Evolutionary conservation across 2,888 invertebrate species (phyloP), one percentile per base, ranked within the genome.

Genomic region (Cataglyphis altisquamis): DNA sequence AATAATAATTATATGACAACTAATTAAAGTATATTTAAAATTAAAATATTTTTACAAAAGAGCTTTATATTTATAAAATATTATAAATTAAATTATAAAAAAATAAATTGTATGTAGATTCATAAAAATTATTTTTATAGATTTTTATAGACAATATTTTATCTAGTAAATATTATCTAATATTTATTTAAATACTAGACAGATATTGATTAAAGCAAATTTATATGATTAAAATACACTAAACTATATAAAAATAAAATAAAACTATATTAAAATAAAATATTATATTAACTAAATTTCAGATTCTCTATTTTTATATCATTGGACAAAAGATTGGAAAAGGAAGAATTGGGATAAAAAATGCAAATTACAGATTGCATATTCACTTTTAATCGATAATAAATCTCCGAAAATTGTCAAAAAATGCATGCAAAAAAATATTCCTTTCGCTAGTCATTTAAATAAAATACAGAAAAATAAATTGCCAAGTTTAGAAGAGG

Each of bases 331-430:
- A 25, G 48, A 57, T 18, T 94, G 87, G 92, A 94, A 84, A 86
- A 96, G 91, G 83, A 96, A 95, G 94, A 96, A 96, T 89, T 97
- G 97, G 96, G 96, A 95, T 86, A 95, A 96, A 80, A 96, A 96
- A 67, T 96, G 96, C 91, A 96, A 96, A 92, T 93, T 97, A 73
- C 96, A 96, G 93, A 95, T 97, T 21, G 96, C 96, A 41, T 97
- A 96, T 93, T 96, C 92, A 9, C 25, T 83, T 8, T 80, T 75
- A 60, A 84, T 10, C 18, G 82, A 70, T 8, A 21, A 63, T 10
- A 68, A 83, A 9, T 41, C 64, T 15, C 8, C 52, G 41, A 62
- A 68, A 70, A 5, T 12, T 10, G 3, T 36, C 39, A 63, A 21
- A 36, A 45, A 74, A 32, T 32, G 21, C 12, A 10, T 15, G 10